phyloP scores from a whole-genome alignment of 2,888 invertebrate genomes.

The Aspidiotus rigidus region DNA sequence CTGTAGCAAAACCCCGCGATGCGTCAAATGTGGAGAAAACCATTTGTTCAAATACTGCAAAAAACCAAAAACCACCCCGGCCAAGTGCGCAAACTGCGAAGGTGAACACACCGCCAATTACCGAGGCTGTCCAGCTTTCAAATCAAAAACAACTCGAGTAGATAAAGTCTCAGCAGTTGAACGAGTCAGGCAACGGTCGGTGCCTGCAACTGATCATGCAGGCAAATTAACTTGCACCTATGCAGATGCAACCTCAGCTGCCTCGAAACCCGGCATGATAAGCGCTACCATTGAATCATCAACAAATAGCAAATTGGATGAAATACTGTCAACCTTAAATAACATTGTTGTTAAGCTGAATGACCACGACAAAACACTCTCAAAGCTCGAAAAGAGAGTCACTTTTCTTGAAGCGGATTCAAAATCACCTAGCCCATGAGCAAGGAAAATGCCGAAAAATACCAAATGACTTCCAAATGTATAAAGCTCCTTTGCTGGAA shows the following conservation, averaged over 20 bases:
- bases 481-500: neutral
- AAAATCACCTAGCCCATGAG: neutral
- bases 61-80: neutral
- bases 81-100: neutral
- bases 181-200: neutral
- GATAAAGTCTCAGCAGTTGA: neutral
- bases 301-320: neutral
- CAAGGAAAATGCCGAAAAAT: neutral
- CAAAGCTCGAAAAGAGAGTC: neutral
- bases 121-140: neutral
- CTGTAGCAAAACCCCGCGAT: conserved; percentile 1
- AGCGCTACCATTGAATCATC: neutral
- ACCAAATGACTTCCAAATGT: neutral
- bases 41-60: no score
- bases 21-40: neutral
- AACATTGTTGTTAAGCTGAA: neutral
- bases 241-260: neutral
- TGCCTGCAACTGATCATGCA: neutral
- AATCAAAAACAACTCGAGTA: neutral
- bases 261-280: neutral
- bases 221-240: neutral
- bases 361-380: neutral
- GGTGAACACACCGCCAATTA: neutral
- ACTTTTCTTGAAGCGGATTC: neutral
- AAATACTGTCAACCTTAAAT: neutral